These are phyloP conservation scores for Drosophila fulvimacula DNA, from an alignment of 2,888 invertebrate genomes.

Conservation along the genomic window DNA sequence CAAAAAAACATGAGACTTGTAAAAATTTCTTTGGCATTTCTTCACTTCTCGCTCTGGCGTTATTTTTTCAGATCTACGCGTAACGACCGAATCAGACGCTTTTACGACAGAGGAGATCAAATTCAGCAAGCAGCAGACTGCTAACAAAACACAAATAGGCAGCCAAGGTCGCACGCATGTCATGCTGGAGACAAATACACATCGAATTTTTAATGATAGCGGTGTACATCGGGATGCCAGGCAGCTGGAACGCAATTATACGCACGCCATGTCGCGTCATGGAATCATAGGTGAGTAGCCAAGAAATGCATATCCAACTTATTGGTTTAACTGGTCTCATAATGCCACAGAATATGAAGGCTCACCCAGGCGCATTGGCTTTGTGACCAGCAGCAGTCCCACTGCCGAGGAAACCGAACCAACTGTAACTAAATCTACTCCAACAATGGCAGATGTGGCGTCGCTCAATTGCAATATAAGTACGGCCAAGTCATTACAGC, in stretches of 20 bases:
- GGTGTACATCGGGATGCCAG: slow-evolving; percentile 58
- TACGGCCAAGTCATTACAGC: slow-evolving; percentile 51
- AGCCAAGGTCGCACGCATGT: slow-evolving; percentile 20
- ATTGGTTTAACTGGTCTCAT: not conserved
- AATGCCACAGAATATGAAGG: slow-evolving; percentile 61
- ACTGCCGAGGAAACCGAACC: slow-evolving; percentile 62
- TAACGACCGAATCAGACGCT: slow-evolving; percentile 75
- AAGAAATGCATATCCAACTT: no score
- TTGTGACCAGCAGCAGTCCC: slow-evolving; percentile 46
- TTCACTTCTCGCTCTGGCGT: not conserved
- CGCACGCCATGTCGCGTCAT: slow-evolving; percentile 79
- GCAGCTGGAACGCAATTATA: slow-evolving; percentile 82
- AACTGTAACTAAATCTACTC: slow-evolving; percentile 21
- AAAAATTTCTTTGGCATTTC: slow-evolving; percentile 62
- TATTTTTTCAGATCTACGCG: slow-evolving; percentile 73
- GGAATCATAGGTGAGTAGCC: slow-evolving; percentile 77
- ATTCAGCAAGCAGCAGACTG: slow-evolving; percentile 26
- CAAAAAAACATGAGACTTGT: slow-evolving; percentile 27
- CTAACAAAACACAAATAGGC: slow-evolving; percentile 21
- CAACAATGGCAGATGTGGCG: slow-evolving; percentile 47
- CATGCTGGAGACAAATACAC: slow-evolving; percentile 40
- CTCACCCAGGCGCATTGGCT: slow-evolving; percentile 68
- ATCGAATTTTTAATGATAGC: slow-evolving; percentile 44
- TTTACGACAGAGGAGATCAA: slow-evolving; percentile 39
- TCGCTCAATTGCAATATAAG: slow-evolving; percentile 35